Evolutionary conservation across 2,888 invertebrate genomes (phyloP).

Genomic region (Polymixis flavicincta): DNA sequence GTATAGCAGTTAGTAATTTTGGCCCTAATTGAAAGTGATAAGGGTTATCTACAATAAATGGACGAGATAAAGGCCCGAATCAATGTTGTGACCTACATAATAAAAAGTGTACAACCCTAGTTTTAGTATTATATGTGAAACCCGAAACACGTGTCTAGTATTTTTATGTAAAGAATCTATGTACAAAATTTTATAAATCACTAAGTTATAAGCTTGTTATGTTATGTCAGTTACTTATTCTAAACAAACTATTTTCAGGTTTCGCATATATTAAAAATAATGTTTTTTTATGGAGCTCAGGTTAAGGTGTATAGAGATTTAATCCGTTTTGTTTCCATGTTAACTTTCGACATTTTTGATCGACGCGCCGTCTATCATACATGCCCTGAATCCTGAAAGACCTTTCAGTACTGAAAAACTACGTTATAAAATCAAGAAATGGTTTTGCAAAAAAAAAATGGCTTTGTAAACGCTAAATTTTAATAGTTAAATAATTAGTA

Average conservation of each 20-base stretch:
- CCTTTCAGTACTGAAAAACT: too few relatives aligned
- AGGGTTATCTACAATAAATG: slow-evolving; percentile 11
- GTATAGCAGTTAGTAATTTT: slow-evolving; percentile 7
- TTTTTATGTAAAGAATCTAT: too few relatives aligned
- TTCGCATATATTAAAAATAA: too few relatives aligned
- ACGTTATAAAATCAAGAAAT: background rate
- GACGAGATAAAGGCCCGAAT: background rate
- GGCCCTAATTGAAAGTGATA: slow-evolving; percentile 42
- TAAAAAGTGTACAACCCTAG: background rate
- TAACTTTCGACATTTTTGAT: slow-evolving; percentile 16
- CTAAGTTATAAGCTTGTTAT: too few relatives aligned
- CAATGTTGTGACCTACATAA: background rate
- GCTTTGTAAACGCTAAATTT: background rate
- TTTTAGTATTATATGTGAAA: too few relatives aligned
- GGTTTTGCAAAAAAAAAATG: background rate
- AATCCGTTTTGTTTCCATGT: background rate
- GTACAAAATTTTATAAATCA: too few relatives aligned
- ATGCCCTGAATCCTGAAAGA: too few relatives aligned
- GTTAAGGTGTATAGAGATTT: background rate
- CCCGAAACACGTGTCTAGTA: too few relatives aligned
- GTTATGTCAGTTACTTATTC: too few relatives aligned
- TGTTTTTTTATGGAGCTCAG: background rate
- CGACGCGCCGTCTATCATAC: slow-evolving; percentile 5
- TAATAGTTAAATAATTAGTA: background rate
- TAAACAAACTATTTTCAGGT: too few relatives aligned